Conservation (phyloP, 2,888 invertebrate species). For the Leptogaster cylindrica region DNA sequence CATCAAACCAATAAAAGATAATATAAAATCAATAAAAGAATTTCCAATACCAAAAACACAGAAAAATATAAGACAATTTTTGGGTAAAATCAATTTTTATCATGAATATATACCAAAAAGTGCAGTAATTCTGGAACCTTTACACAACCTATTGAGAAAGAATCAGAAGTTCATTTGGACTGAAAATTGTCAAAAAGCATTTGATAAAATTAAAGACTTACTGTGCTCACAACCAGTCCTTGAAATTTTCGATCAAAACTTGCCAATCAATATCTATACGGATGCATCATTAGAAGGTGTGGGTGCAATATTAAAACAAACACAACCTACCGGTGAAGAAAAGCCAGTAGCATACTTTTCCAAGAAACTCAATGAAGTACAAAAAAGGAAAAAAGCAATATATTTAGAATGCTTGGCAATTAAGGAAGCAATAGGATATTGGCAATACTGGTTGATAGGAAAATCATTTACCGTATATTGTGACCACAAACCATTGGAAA, state of each 20-base stretch:
- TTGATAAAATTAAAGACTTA: conserved; percentile 44
- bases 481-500: conserved; percentile 48
- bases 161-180: conserved; percentile 44
- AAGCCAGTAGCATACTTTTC: conserved; percentile 48
- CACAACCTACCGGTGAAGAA: conserved; percentile 43
- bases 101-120: conserved; percentile 46
- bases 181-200: conserved; percentile 30
- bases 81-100: conserved; percentile 41
- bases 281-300: conserved; percentile 47
- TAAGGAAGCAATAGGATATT: conserved; percentile 47
- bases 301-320: conserved; percentile 47
- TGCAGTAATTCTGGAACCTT: conserved; percentile 46
- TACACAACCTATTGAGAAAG: conserved; percentile 44
- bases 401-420: conserved; percentile 45
- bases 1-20: conserved; percentile 36
- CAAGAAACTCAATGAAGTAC: conserved; percentile 46
- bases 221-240: conserved; percentile 46
- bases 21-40: conserved; percentile 41
- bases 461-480: conserved; percentile 46
- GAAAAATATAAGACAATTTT: conserved; percentile 47
- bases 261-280: conserved; percentile 39
- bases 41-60: conserved; percentile 46
- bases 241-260: conserved; percentile 47
- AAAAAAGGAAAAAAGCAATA: conserved; percentile 45
- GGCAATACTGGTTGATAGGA: conserved; percentile 46